Conservation (phyloP, 2,113 vertebrate genomes). For the Pollimyrus isidori region DNA sequence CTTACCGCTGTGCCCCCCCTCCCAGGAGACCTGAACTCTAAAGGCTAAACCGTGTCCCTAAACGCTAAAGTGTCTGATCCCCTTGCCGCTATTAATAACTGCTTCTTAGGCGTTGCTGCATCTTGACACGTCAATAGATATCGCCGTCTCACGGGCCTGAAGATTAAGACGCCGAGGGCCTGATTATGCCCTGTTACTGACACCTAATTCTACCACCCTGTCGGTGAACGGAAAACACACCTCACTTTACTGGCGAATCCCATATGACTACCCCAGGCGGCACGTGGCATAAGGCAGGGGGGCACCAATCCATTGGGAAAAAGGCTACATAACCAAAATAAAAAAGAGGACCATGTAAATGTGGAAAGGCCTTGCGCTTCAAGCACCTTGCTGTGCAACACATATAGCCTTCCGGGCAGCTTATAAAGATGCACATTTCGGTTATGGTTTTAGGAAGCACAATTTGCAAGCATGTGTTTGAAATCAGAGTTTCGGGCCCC, state of each 20-base stretch:
- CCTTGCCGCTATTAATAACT: background rate
- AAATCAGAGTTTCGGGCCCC: background rate
- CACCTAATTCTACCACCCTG: background rate
- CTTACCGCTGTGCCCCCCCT: background rate
- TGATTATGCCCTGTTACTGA: background rate
- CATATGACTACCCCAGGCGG: background rate
- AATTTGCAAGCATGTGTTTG: background rate
- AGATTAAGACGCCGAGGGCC: background rate
- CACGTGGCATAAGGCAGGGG: background rate
- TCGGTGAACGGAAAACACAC: background rate
- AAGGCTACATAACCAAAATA: background rate
- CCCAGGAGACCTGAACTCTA: background rate
- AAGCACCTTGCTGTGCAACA: background rate
- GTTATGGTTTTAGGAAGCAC: background rate
- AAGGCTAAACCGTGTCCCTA: background rate
- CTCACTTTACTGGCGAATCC: background rate
- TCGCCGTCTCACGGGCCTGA: background rate
- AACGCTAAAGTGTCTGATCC: background rate
- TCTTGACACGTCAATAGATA: background rate
- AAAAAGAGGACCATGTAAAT: background rate
- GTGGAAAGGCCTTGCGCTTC: background rate
- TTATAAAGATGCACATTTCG: background rate
- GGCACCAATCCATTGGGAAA: background rate
- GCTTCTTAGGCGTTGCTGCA: background rate
- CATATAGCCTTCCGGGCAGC: background rate